phyloP scores from a whole-genome alignment of 1,140 invertebrate species.

The Leptonema lineaticorne region DNA sequence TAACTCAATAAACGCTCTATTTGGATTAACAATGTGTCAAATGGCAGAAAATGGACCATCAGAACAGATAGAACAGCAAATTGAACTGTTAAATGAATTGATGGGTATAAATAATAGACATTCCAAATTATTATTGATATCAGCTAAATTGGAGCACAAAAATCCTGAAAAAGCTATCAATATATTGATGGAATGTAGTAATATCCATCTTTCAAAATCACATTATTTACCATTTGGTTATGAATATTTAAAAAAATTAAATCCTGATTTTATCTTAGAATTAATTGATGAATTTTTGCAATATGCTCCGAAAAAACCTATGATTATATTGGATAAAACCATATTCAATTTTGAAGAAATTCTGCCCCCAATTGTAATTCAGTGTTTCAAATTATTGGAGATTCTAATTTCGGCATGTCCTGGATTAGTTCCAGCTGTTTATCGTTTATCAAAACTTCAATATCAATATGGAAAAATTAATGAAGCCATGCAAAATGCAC shows the following conservation, averaged over 20 bases:
- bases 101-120: constrained; percentile 62
- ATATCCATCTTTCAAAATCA: constrained; percentile 65
- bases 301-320: constrained; percentile 66
- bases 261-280: constrained; percentile 84
- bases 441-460: constrained; percentile 76
- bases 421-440: constrained; percentile 72
- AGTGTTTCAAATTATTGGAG: constrained; percentile 69
- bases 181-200: constrained; percentile 71
- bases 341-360: constrained; percentile 51
- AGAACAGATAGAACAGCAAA: constrained; percentile 76
- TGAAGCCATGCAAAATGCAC: constrained; percentile 65
- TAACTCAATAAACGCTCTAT: constrained; percentile 74
- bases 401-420: constrained; percentile 78
- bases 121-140: constrained; percentile 67
- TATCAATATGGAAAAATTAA: constrained; percentile 76
- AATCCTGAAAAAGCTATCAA: constrained; percentile 61
- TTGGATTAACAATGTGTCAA: constrained; percentile 81
- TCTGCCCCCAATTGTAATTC: constrained; percentile 48
- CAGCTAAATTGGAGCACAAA: constrained; percentile 65
- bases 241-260: constrained; percentile 72
- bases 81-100: constrained; percentile 84
- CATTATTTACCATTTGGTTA: constrained; percentile 69
- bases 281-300: constrained; percentile 76
- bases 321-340: constrained; percentile 54
- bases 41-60: constrained; percentile 61